Evolutionary conservation across 1,140 invertebrate species (phyloP).

Genomic region (Schlechtendalia chinensis): DNA sequence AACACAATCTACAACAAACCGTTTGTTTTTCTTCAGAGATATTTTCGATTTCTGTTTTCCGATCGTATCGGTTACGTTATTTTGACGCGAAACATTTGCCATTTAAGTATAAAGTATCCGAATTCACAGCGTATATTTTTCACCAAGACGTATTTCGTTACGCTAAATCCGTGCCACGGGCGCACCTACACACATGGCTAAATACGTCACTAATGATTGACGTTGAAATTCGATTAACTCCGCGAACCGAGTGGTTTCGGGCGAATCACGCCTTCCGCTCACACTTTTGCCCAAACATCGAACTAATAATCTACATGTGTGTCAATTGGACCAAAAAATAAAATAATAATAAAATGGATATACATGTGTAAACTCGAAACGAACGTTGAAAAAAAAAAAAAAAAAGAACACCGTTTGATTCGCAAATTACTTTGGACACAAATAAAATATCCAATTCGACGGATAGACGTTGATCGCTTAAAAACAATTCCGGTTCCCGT

Average conservation of each 20-base stretch:
- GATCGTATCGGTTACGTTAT: too few relatives aligned
- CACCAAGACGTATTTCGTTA: constrained; percentile 12
- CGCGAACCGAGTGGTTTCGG: constrained; percentile 23
- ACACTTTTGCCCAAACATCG: constrained; percentile 18
- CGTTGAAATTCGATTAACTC: constrained; percentile 37
- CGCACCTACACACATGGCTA: background rate
- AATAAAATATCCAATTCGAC: too few relatives aligned
- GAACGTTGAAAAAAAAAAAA: background rate
- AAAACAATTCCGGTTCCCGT: too few relatives aligned
- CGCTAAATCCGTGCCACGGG: background rate
- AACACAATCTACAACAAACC: background rate
- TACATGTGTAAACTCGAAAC: background rate
- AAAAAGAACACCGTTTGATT: too few relatives aligned
- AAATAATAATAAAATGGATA: background rate
- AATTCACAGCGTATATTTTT: background rate
- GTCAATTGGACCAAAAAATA: constrained; percentile 33
- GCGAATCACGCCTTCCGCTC: constrained; percentile 23
- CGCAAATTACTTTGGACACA: too few relatives aligned
- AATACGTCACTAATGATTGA: constrained; percentile 10
- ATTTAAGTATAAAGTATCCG: background rate
- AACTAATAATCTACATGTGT: constrained; percentile 28
- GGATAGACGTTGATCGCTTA: too few relatives aligned
- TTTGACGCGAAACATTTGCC: background rate
- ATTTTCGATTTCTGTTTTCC: background rate
- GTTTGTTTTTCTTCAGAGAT: background rate